Percentiles rank a stretch among this genome's conserved stretches.
phyloP scores from a whole-genome alignment of 2,888 invertebrate species.

The Gymnocheta viridis region DNA sequence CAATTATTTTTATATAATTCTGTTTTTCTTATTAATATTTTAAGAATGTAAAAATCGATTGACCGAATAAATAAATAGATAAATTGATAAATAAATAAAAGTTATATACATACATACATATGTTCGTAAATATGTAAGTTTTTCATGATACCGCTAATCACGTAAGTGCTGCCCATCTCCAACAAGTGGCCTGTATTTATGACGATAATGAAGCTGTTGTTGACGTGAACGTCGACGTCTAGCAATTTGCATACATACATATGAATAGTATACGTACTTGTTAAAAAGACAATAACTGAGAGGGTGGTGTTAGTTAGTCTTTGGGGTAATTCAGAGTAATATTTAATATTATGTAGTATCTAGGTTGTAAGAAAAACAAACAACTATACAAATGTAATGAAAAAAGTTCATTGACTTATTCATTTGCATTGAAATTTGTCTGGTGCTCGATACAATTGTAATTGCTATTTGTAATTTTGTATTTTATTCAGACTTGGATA shows the following conservation, averaged over 20 bases:
- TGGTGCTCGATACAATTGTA: slow-evolving; percentile 18
- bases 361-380: slow-evolving; percentile 15
- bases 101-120: too few species aligned
- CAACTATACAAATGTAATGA: slow-evolving; percentile 13
- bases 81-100: too few species aligned
- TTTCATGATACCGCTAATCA: too few species aligned
- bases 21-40: too few species aligned
- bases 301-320: not conserved
- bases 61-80: too few species aligned
- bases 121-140: too few species aligned
- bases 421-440: slow-evolving; percentile 28
- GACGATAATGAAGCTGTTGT: not conserved
- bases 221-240: not conserved
- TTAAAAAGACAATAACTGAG: not conserved
- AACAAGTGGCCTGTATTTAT: not conserved
- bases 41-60: too few species aligned
- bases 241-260: not conserved
- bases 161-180: not conserved
- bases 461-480: slow-evolving; percentile 11
- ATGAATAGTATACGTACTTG: not conserved
- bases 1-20: too few species aligned
- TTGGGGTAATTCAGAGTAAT: slow-evolving; percentile 19
- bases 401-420: slow-evolving; percentile 65
- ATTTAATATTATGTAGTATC: slow-evolving; percentile 26
- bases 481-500: slow-evolving; percentile 7